These are phyloP conservation scores for Phalanger gymnotis DNA, from an alignment of 2,797 vertebrate species.

Conservation along the genomic window DNA sequence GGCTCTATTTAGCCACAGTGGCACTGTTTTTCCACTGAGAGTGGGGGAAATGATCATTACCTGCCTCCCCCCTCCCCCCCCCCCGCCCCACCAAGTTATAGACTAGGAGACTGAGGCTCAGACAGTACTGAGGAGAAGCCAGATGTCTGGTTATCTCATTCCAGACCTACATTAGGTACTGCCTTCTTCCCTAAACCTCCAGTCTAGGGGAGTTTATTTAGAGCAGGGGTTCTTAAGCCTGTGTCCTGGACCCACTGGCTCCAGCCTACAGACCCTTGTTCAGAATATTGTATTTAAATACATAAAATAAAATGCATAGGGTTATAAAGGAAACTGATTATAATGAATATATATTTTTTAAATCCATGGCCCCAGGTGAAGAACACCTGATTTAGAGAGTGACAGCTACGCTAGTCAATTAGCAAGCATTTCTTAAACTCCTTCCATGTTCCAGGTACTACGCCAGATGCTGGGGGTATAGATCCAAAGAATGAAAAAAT, in stretches of 20 bases:
- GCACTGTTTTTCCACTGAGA: background rate
- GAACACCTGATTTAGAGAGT: background rate
- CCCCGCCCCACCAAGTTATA: background rate
- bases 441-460: background rate
- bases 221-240: background rate
- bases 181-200: background rate
- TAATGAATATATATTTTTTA: background rate
- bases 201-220: background rate
- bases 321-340: background rate
- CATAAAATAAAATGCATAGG: background rate
- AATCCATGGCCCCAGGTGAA: background rate
- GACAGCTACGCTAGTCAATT: background rate
- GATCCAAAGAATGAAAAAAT: background rate
- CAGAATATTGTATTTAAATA: background rate
- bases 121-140: background rate
- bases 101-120: background rate
- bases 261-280: background rate
- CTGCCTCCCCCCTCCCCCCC: too few species aligned
- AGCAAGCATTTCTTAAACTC: background rate
- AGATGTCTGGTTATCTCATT: background rate
- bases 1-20: background rate
- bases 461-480: background rate
- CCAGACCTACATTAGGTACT: background rate
- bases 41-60: background rate
- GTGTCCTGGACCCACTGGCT: background rate